phyloP scores from a whole-genome alignment of 2,888 invertebrate species.

The Cryptops parisi region DNA sequence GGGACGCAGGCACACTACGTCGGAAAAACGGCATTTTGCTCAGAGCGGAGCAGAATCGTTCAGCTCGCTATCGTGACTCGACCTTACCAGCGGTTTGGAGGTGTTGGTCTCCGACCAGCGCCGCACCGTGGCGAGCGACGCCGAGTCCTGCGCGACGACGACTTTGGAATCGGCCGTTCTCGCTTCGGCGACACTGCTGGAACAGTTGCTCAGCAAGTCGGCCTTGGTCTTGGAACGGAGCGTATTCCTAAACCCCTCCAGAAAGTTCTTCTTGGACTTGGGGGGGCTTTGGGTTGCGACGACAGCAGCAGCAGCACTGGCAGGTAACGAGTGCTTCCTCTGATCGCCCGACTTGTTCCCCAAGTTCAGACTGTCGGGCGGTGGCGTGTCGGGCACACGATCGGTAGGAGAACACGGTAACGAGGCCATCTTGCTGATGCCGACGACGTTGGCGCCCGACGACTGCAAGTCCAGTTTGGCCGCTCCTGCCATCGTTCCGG shows the following conservation, averaged over 20 bases:
- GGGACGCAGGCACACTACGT: too few relatives aligned
- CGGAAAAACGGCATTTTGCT: too few relatives aligned
- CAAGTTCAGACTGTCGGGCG: background rate
- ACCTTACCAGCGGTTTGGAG: constrained; percentile 12
- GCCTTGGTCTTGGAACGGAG: constrained; percentile 41
- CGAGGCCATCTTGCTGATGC: constrained; percentile 8
- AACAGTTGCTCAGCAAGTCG: constrained; percentile 25
- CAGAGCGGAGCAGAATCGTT: constrained; percentile 10
- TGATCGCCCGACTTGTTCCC: constrained; percentile 10
- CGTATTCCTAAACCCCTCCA: constrained; percentile 48
- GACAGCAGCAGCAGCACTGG: constrained; percentile 3
- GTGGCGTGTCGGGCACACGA: background rate
- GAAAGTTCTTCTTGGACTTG: constrained; percentile 38
- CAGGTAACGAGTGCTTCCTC: constrained; percentile 16
- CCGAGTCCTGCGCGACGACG: background rate
- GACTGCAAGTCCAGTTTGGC: constrained; percentile 3
- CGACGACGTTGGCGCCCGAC: background rate
- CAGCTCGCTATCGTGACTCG: background rate
- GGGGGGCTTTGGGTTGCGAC: constrained; percentile 32
- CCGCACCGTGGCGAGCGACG: constrained; percentile 3
- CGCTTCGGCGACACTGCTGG: background rate
- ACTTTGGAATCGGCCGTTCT: background rate
- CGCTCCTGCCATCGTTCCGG: background rate
- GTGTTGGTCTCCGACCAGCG: constrained; percentile 14
- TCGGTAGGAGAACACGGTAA: constrained; percentile 17